Base-by-base conservation (phyloP, 1,140 invertebrate genomes). In the Helicoverpa armigera region DNA sequence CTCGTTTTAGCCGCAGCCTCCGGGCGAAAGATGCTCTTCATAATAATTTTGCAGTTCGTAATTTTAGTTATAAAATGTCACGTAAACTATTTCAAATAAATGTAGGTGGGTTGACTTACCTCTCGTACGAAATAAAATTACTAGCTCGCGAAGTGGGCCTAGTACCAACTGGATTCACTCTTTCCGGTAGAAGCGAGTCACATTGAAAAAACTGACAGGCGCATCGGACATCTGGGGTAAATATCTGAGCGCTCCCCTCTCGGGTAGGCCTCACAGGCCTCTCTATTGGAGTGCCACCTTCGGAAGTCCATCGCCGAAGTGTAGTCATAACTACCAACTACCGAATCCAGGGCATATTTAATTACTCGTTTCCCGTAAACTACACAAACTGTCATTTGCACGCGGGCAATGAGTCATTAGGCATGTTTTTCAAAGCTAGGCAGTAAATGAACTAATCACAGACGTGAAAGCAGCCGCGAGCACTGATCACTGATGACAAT, bases 141-240 rank as follows among this genome's bases (percentile, higher is more conserved):
- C 93, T 95, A 87, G 94, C 89, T 54, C 95, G 92, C 50, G 95
- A 96, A 11, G 93, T 92, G 51, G 95, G 95, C 78, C 96, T 93
- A 82, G 96, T 96, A 75, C 96, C 96, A 65, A 96, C 93, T 80
- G 96, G 96, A 90, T 96, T 96, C 54, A 96, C 94, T 86, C 97
- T 95, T 93, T 97, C 97, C 65, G 97, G 97, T 82, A 98, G 94
- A 86, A 97, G 91, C 78, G 97, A 97, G 90, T 98, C 97, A 88
- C 96, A 96, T 95, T 97, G 96, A 94, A 96, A 98, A 95, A 97
- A 98, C 95, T 98, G 97, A 95, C 97, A 98, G 80, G 96, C 97
- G 93, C 97, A 98, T 79, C 97, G 96, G 60, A 98, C 97, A 91
- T 98, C 97, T 87, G 96, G 95, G 56, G 97, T 96, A 87, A 96